Evolutionary conservation across 1,140 invertebrate species (phyloP).

Genomic region (Andrena cerasifolii): DNA sequence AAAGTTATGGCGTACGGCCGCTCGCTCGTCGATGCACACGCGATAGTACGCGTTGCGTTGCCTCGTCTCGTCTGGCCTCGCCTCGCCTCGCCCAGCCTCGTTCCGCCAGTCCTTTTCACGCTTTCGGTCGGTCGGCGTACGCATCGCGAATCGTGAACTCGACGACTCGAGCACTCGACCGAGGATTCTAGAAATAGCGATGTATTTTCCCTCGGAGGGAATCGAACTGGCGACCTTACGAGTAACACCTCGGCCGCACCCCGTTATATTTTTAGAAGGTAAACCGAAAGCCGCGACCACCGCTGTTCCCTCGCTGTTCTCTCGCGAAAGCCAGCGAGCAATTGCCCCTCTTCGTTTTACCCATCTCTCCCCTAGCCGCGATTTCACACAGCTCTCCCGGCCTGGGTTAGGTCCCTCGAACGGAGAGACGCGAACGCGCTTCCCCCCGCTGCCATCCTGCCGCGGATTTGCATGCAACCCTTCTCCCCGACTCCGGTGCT

Average conservation of each 20-base stretch:
- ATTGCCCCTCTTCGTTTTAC: not conserved
- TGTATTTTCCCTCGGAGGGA: slow-evolving; percentile 73
- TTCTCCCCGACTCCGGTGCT: slow-evolving; percentile 56
- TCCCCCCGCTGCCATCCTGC: slow-evolving; percentile 62
- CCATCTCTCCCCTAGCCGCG: not conserved
- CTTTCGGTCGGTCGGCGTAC: slow-evolving; percentile 11
- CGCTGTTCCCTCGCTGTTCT: not conserved
- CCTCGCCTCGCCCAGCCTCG: too few species aligned
- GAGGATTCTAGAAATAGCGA: slow-evolving; percentile 73
- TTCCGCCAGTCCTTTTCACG: too few species aligned
- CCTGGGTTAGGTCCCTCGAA: too few species aligned
- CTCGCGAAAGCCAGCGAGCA: too few species aligned
- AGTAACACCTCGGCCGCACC: slow-evolving; percentile 63
- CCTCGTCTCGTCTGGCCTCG: not conserved
- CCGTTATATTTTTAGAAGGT: slow-evolving; percentile 70
- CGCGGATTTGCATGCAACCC: slow-evolving; percentile 75
- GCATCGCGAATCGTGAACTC: not conserved
- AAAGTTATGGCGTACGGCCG: too few species aligned
- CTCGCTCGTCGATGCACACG: too few species aligned
- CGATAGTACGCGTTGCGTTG: not conserved
- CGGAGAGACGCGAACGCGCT: too few species aligned
- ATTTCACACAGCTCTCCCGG: too few species aligned
- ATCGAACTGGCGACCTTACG: slow-evolving; percentile 76
- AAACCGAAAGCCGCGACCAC: slow-evolving; percentile 49
- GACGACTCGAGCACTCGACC: slow-evolving; percentile 2